Base-by-base conservation (phyloP, 2,113 vertebrate genomes). In the Crocuta crocuta region DNA sequence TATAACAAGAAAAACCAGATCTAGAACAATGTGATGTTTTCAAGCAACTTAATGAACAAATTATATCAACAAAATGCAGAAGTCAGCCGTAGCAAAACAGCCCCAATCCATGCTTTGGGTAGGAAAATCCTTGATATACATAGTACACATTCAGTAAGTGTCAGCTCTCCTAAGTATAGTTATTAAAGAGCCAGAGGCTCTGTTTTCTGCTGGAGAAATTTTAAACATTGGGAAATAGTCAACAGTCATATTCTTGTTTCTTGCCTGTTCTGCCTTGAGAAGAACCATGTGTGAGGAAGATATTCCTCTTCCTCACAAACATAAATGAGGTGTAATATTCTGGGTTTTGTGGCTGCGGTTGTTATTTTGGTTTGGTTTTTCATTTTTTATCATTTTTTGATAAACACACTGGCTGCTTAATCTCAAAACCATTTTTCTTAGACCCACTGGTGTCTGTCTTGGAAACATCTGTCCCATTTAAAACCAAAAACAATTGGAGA, bases 1-100 rank as follows among this genome's bases (percentile, higher is more conserved):
- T 9, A 66, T 23, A 61, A 84, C 79, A 95, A 83, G 43, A 81
- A 88, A 97, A 78, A 78, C 4, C 26, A 43, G 12, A 81, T 82
- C 9, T 71, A 81, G 16, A 94, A 66, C 2, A 71, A 86, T 19
- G 39, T 35, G 82, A 19, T 50, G 16, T 71, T 95, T 95, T 31
- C 28, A 89, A 65, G 21, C 21, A 97, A 39, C 15, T 63, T 91
- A 45, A 70, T 83, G 79, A 93, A 94, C 12, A 91, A 91, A 94
- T 89, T 66, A 65, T 28, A 23, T 68, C 35, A 88, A 92, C 10
- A 92, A 91, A 92, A 65, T 21, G 1, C 17, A 76, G 12, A 97
- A 79, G 88, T 43, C 43, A 39, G 3, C 70, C 90, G 7, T 31
- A 84, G 10, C 15, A 94, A 93, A 94, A 93, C 88, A 19, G n/a